These are phyloP conservation scores for Pedetes capensis DNA, from an alignment of 2,113 vertebrate genomes.

Conservation along the genomic window DNA sequence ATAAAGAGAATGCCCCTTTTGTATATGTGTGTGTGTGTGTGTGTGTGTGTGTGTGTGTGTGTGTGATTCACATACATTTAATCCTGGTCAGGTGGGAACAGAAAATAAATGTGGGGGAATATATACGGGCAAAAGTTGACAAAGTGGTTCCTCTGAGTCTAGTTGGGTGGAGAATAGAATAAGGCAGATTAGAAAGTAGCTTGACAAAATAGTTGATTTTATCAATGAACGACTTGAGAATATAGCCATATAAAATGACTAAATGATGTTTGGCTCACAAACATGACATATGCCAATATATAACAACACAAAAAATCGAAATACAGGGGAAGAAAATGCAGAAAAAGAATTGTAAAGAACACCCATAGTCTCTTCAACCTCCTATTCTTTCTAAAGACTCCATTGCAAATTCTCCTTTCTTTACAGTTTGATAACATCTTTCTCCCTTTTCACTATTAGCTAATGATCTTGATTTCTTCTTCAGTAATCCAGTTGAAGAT, in stretches of 20 bases:
- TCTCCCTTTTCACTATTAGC: neutral
- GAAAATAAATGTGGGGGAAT: neutral
- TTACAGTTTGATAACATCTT: neutral
- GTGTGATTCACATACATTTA: too few species aligned
- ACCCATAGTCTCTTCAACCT: neutral
- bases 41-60: too few species aligned
- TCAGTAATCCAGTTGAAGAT: neutral
- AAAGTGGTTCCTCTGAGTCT: too few species aligned
- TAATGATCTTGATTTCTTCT: neutral
- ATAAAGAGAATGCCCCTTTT: neutral
- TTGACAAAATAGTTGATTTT: neutral
- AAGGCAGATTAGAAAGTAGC: neutral
- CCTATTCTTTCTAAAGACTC: neutral
- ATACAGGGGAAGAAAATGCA: neutral
- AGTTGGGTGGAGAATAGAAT: neutral
- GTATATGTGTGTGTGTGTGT: too few species aligned
- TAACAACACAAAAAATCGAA: neutral
- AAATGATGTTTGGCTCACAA: neutral
- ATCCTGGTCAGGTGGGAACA: neutral
- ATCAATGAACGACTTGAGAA: neutral
- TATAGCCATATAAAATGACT: neutral
- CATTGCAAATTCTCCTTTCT: neutral
- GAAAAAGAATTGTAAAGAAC: too few species aligned
- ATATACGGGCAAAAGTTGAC: too few species aligned
- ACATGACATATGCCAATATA: neutral